A percentile compares a stretch with the other conserved stretches of the same genome.
These are phyloP conservation scores for Xenops minutus DNA, from an alignment of 2,797 vertebrate genomes.

Conservation along the genomic window DNA sequence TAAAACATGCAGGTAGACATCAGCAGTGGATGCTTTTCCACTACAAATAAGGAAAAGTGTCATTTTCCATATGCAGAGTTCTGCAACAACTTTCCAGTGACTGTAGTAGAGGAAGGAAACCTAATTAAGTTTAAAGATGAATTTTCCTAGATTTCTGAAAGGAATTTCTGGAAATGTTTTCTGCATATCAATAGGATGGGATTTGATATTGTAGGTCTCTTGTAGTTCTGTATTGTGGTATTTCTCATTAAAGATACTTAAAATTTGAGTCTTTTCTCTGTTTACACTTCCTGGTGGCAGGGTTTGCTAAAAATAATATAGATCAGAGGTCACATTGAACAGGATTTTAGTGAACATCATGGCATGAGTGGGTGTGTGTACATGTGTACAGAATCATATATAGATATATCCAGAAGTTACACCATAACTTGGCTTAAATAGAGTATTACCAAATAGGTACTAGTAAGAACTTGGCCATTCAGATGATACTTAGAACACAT, in stretches of 20 bases:
- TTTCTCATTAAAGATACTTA: not conserved
- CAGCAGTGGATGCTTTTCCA: not conserved
- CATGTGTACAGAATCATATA: not conserved
- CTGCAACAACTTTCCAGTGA: not conserved
- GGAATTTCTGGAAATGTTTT: not conserved
- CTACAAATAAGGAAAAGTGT: not conserved
- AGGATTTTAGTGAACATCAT: not conserved
- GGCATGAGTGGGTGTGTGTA: not conserved
- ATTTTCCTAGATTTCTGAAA: not conserved
- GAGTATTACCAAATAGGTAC: not conserved
- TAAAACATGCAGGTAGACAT: not conserved
- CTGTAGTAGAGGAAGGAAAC: not conserved
- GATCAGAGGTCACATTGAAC: not conserved
- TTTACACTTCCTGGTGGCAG: not conserved
- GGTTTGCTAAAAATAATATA: not conserved
- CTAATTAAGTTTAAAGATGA: not conserved
- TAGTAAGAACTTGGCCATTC: not conserved
- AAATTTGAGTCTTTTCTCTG: not conserved
- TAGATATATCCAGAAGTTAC: not conserved
- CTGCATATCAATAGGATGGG: not conserved
- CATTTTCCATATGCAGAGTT: not conserved
- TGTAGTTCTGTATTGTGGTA: not conserved
- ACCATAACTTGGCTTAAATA: not conserved
- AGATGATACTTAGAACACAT: not conserved
- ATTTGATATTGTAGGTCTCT: not conserved